Evolutionary conservation across 2,888 invertebrate species (phyloP), one percentile per base, ranked within the genome.

Genomic region (Dugesia japonica): DNA sequence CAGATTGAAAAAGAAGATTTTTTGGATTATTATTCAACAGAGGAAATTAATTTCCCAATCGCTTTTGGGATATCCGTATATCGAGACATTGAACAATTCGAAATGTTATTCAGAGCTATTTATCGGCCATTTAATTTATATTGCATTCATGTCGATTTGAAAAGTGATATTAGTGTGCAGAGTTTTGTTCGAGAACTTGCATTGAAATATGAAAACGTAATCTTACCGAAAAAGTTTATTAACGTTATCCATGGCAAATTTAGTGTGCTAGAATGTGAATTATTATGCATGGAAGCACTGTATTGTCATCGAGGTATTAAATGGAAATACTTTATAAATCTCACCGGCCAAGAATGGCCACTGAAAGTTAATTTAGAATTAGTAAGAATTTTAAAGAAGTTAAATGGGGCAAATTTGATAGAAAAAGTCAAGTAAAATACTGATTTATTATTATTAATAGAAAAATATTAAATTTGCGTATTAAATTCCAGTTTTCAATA

Each of bases 131-230:
- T 83, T 73, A 83, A 83, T 77, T 75, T 81, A 20, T 83, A 83
- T 79, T 83, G 83, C 78, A 80, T 83, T 13, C 83, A 83, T 74
- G 81, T 83, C 0, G 83, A 83, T 76, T 79, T 76, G n/a, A 82
- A 82, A 56, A 77, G 82, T 0, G 28, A 76, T 1, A 71, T 71
- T 1, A 76, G 73, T 1, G 75, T 81, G 0, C 80, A 79, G 71
- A 75, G 79, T 0, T 75, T 79, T 0, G 79, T 82, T 33, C 77
- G 78, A 33, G 77, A 75, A n/a, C 78, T 81, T 0, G 79, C 79
- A 0, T 33, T 33, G 1, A 81, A 82, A 76, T 80, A 82, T 76
- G 77, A 80, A 20, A 83, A 83, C 77, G 81, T 83, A 0, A 73
- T 81, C 13, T 78, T 83, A 9, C 78, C 81, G 0, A 75, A 80